phyloP scores from a whole-genome alignment of 2,797 vertebrate genomes.

The Myotis pilosus region DNA sequence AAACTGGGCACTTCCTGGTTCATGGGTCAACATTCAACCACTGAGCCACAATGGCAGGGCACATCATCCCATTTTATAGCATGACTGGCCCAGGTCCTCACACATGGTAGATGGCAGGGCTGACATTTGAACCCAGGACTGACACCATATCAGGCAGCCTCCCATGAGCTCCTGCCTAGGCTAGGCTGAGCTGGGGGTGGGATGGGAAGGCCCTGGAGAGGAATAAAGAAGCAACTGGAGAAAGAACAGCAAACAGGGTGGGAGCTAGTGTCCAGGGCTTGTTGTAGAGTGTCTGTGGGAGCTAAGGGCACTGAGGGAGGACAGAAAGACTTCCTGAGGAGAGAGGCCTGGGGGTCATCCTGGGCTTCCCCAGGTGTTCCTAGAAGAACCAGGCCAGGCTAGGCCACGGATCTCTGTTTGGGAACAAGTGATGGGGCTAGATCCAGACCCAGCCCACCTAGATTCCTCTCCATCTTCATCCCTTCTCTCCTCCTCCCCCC shows the following conservation, averaged over 20 bases:
- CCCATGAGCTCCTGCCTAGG: background rate
- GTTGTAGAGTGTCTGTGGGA: background rate
- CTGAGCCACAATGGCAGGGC: background rate
- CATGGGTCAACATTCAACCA: no score
- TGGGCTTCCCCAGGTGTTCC: background rate
- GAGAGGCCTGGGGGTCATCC: rapidly evolving
- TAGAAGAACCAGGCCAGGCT: background rate
- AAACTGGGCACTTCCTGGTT: no score
- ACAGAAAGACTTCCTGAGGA: background rate
- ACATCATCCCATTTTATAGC: background rate
- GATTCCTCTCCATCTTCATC: background rate
- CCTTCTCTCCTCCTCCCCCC: background rate
- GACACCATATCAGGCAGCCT: background rate
- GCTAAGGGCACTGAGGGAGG: background rate
- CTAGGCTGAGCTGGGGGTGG: background rate
- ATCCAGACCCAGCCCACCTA: background rate
- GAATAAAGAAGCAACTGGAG: background rate
- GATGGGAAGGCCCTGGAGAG: background rate
- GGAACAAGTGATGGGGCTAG: background rate
- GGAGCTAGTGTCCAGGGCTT: background rate
- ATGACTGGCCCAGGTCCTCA: background rate
- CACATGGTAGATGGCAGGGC: background rate
- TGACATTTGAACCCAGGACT: background rate
- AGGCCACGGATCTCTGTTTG: background rate
- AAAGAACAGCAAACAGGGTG: background rate